Evolutionary conservation across 1,140 invertebrate genomes (phyloP).

Genomic region (Stegodyphus mimosarum): DNA sequence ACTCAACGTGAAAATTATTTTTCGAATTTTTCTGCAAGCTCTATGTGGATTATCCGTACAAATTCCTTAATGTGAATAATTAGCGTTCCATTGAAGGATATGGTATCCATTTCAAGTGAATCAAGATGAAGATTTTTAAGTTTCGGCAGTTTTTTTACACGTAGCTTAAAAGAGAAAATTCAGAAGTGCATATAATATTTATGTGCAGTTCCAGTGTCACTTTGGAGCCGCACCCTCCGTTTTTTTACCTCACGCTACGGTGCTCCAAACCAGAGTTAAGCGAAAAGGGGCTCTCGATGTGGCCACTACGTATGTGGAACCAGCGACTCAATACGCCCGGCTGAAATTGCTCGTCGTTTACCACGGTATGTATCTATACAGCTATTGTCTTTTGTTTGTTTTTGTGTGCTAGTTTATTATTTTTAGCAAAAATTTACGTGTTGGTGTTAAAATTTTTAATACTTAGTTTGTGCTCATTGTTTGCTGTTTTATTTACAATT

Average conservation of each 20-base stretch:
- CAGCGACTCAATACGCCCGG: constrained; percentile 1
- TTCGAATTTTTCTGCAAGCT: not conserved
- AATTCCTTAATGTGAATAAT: too few species aligned
- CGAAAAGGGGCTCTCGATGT: constrained; percentile 17
- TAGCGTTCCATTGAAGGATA: too few species aligned
- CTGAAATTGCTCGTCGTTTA: not conserved
- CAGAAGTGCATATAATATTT: too few species aligned
- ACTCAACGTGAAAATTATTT: constrained; percentile 19
- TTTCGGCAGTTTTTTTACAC: not conserved
- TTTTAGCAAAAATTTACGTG: too few species aligned
- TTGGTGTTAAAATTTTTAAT: too few species aligned
- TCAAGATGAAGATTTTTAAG: not conserved
- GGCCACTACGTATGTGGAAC: not conserved
- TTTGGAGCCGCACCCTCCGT: not conserved
- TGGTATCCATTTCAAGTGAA: too few species aligned
- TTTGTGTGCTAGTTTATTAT: too few species aligned
- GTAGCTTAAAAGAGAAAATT: not conserved
- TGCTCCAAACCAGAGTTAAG: not conserved
- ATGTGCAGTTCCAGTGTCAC: too few species aligned
- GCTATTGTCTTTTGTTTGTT: not conserved
- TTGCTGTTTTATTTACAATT: too few species aligned
- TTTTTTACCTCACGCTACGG: not conserved
- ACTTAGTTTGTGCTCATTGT: too few species aligned
- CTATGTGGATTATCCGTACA: not conserved
- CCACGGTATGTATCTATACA: not conserved